Base-by-base conservation (phyloP, 2,888 invertebrate species). In the Aplocera efformata region DNA sequence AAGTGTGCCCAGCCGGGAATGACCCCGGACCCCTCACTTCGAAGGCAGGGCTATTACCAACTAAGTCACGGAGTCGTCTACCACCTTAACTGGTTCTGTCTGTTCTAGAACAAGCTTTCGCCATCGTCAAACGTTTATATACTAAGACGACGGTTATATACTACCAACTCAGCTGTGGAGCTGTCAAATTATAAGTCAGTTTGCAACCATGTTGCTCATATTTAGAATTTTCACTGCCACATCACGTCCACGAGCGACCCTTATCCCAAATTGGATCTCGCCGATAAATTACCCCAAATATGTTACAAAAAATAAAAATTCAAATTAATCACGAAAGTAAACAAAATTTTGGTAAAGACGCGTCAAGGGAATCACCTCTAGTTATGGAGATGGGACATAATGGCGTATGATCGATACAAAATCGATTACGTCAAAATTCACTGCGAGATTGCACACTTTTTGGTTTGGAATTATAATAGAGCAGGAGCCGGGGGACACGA, bases 281-380 rank as follows among this genome's bases (percentile, higher is more conserved):
- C 49, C 43, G 57, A 63, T 65, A 63, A 59, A 69, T 76, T 71
- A 62, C 49, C 57, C 13, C 13, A 17, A 17, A 17, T 17, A 17
- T 17, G 13, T 17, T 17, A 5, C 13, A 11, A 26, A n/a, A n/a
- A n/a, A 7, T n/a, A 6, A 22, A 22, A 64, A 66, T 68, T 67
- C 58, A 70, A 72, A 73, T 69, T 63, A 61, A 64, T 61, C 54
- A 47, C 35, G 48, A 57, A 71, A 72, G 67, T 58, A 78, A 80
- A 79, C 75, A 79, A 45, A 42, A 46, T 50, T 45, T 42, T 47
- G 52, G 36, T 52, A 53, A 49, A 32, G 38, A 43, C 51, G 67
- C 64, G 68, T 57, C 64, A 64, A 68, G 63, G 53, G 58, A 63
- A 63, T 63, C 67, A 61, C 61, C 62, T 66, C 62, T 59, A 58